Evolutionary conservation across 2,888 invertebrate species (phyloP), one percentile per base, ranked within the genome.

Genomic region (Agrotis segetum): DNA sequence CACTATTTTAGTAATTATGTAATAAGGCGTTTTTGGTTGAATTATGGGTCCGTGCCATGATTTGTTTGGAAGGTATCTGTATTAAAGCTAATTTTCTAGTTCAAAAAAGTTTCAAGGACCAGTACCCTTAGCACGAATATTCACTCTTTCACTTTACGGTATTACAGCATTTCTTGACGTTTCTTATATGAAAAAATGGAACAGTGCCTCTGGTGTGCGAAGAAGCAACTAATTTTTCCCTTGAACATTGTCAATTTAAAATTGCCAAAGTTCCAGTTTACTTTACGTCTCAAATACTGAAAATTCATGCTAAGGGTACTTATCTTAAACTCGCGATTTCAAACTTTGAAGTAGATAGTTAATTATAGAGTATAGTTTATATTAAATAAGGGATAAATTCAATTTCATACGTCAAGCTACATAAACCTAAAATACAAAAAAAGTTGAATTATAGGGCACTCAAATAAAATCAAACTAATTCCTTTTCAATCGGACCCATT

Each of bases 381-480:
- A 34, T 34, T n/a, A 1, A 16, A 19, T 49, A 5, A 7, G 6
- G 21, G 4, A n/a, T 24, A 17, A 24, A 29, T 46, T 19, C 4
- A 46, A 17, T 46, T 56, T 46, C 7, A 34, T 17, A 24, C 34
- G 14, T 21, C 6, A 56, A 55, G 11, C 17, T 34, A 34, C n/a
- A 34, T 2, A 24, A 47, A 19, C 19, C 0, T 14, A 29, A 11
- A 2, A 17, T 40, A 40, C 4, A 1, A 53, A 17, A 24, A 50
- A 50, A 40, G 2, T 19, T 67, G 5, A 56, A 58, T 24, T 17
- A 14, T 19, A 13, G 7, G 6, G 46, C 19, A 46, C 58, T 75
- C 58, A 73, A 73, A 74, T 75, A 60, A 72, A 79, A 70, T 67
- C 29, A 71, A 58, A 77, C 53, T 61, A 56, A 70, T 71, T 53